Percentiles rank a stretch among this genome's conserved stretches.
Evolutionary conservation across 2,113 vertebrate genomes (phyloP).

Genomic region (Sciurus niger): DNA sequence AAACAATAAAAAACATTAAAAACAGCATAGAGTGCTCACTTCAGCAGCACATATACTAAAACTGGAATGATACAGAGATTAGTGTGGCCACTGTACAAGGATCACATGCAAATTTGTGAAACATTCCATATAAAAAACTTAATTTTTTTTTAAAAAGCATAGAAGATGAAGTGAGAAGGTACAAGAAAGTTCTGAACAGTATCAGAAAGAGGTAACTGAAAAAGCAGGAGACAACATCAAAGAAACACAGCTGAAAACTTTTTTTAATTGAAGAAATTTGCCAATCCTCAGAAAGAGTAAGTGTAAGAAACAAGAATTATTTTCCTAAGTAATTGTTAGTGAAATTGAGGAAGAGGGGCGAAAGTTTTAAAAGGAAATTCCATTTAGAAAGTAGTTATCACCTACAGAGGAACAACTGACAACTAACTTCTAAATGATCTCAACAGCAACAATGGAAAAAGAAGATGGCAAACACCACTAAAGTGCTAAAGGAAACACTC

Average conservation of each 20-base stretch:
- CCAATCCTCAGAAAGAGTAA: neutral
- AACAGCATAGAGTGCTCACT: neutral
- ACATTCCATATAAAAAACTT: neutral
- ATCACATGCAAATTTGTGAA: too few species aligned
- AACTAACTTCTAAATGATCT: neutral
- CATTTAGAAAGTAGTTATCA: neutral
- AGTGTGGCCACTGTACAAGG: too few species aligned
- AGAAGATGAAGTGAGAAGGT: neutral
- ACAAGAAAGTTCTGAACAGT: neutral
- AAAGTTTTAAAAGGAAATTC: neutral
- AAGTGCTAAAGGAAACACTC: neutral
- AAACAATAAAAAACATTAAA: neutral
- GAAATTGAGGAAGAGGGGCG: neutral
- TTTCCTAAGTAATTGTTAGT: neutral
- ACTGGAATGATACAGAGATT: too few species aligned
- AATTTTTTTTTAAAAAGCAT: neutral
- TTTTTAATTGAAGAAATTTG: neutral
- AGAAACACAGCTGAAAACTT: neutral
- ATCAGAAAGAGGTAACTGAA: neutral
- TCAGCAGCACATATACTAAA: too few species aligned
- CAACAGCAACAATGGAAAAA: neutral
- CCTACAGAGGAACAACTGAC: neutral
- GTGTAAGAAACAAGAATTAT: neutral
- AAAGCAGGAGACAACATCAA: neutral
- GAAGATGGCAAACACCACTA: neutral